A percentile compares a stretch with the other conserved stretches of the same genome.
These are phyloP conservation scores for Oxyura jamaicensis DNA, from an alignment of 2,113 vertebrate genomes.

Conservation along the genomic window DNA sequence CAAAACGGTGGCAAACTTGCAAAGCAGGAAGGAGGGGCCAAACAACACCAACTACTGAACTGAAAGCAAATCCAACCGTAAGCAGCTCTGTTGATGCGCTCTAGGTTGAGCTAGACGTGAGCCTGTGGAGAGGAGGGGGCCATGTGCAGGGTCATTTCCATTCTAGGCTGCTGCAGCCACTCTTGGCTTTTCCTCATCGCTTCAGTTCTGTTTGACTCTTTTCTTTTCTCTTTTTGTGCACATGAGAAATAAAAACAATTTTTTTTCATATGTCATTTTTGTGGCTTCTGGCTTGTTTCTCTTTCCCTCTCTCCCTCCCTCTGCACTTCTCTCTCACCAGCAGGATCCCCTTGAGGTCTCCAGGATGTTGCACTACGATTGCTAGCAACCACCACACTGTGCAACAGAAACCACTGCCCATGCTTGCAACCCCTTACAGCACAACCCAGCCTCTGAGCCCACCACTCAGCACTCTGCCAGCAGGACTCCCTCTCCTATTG, in stretches of 20 bases:
- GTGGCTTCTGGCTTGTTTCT: conserved; percentile 67
- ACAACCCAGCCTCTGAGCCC: not conserved
- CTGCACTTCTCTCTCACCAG: not conserved
- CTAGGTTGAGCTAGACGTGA: not conserved
- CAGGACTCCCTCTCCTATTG: not conserved
- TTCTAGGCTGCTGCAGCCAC: conserved; percentile 79
- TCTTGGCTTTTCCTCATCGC: conserved; percentile 84
- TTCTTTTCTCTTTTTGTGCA: conserved; percentile 81
- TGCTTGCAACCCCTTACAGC: not conserved
- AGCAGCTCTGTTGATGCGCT: conserved; percentile 1
- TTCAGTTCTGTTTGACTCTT: conserved; percentile 82
- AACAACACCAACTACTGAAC: not conserved
- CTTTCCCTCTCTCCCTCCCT: not conserved
- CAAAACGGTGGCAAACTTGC: not conserved
- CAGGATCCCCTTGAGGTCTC: not conserved
- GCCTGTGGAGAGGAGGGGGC: not conserved
- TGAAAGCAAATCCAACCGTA: not conserved
- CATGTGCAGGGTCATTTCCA: conserved; percentile 31
- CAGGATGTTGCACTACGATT: not conserved
- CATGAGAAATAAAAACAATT: conserved; percentile 90
- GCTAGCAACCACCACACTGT: rapidly evolving
- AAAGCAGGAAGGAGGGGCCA: conserved; percentile 25
- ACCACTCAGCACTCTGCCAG: not conserved
- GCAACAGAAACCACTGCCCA: not conserved
- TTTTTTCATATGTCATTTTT: conserved; percentile 82